A percentile compares a stretch with the other conserved stretches of the same genome.
phyloP scores from a whole-genome alignment of 2,113 vertebrate genomes.

The Lycaon pictus region DNA sequence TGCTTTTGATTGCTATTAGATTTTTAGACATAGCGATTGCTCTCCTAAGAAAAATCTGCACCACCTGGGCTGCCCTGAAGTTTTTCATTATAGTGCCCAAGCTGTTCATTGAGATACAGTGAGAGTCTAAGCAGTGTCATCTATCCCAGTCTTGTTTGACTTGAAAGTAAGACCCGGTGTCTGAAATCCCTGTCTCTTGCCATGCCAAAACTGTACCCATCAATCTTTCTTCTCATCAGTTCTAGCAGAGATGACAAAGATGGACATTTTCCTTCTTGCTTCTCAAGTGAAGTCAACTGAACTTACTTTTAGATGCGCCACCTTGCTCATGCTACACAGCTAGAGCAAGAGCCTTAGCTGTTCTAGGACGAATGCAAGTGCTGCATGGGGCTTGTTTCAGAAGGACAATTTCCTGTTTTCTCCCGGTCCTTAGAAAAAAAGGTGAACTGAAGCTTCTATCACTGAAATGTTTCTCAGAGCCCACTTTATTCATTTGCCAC shows the following conservation, averaged over 20 bases:
- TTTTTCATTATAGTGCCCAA: background rate
- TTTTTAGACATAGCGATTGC: constrained; percentile 58
- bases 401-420: background rate
- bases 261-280: background rate
- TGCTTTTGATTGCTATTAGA: constrained; percentile 68
- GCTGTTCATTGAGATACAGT: constrained; percentile 50
- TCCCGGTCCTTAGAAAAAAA: background rate
- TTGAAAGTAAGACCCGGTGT: background rate
- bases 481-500: background rate
- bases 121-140: background rate
- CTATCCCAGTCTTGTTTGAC: constrained; percentile 49
- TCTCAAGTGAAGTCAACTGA: background rate
- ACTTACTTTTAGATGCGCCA: background rate
- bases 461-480: background rate
- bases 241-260: constrained; percentile 43
- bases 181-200: constrained; percentile 51
- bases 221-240: constrained; percentile 48
- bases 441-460: background rate
- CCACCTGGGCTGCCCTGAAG: background rate
- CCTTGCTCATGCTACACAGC: background rate
- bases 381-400: background rate
- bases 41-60: constrained; percentile 28
- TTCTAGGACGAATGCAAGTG: background rate
- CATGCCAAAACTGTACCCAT: constrained; percentile 54
- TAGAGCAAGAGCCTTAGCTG: background rate